These are phyloP conservation scores for Sceloporus tristichus DNA, from an alignment of 2,113 vertebrate species.

Conservation along the genomic window DNA sequence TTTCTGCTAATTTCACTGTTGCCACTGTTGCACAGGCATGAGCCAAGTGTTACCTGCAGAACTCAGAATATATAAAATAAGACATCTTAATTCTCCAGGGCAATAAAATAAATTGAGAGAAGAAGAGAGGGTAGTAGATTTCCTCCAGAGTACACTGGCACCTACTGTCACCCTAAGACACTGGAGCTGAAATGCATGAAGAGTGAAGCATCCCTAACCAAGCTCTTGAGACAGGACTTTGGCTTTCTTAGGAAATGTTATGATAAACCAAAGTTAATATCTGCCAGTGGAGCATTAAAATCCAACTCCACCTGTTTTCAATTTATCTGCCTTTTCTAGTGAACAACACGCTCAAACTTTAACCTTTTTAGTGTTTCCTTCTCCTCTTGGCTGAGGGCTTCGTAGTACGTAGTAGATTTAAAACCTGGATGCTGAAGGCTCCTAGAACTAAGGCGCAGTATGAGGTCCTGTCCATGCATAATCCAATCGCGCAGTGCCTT, in stretches of 20 bases:
- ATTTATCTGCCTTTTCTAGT: neutral
- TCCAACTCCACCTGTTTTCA: neutral
- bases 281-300: neutral
- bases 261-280: neutral
- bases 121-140: neutral
- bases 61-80: neutral
- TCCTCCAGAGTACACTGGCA: neutral
- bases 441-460: neutral
- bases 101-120: slow-evolving; percentile 6
- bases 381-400: neutral
- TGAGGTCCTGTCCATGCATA: neutral
- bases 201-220: neutral
- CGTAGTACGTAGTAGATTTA: neutral
- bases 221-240: neutral
- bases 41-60: neutral
- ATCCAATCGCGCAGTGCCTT: neutral
- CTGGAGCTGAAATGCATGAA: neutral
- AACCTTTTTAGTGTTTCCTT: neutral
- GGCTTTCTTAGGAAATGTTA: neutral
- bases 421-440: neutral
- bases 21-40: neutral
- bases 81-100: neutral
- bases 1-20: slow-evolving; percentile 4
- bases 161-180: neutral
- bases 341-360: neutral